Base-by-base conservation (phyloP, 2,888 invertebrate species). In the Melitaea athalia region DNA sequence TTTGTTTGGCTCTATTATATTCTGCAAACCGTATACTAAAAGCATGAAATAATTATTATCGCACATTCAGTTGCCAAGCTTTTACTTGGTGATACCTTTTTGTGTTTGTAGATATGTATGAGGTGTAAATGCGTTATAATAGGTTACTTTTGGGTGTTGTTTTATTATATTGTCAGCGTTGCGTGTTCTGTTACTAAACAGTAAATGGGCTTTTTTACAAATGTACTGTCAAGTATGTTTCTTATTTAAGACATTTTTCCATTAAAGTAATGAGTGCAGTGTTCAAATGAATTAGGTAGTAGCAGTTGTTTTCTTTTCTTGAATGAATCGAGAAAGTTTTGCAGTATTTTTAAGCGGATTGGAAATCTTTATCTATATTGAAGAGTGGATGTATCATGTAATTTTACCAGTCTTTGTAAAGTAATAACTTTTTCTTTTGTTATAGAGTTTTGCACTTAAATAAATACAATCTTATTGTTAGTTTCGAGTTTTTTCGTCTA, bases 251-350 rank as follows among this genome's bases (percentile, higher is more conserved):
- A 72, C 62, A 68, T 72, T 69, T 70, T 72, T 57, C 73, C 75
- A 75, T 75, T 75, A 73, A 69, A 70, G 70, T 72, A 75, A 73
- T 70, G 73, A 73, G 73, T 67, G 67, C 67, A 69, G 64, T 38
- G 57, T 57, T 42, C 72, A 73, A 73, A 74, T 72, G 68, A 72
- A 73, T n/a, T n/a, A n/a, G n/a, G 72, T 71, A 70, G 66, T 64
- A 17, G 38, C n/a, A 15, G 57, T 24, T 63, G 59, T 55, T 66
- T 66, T 55, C 61, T 59, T 65, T 38, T 49, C 43, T 43, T 14
- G 43, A 61, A 60, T 15, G 12, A 65, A 53, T 53, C 15, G 57
- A 52, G 31, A 45, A 65, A 50, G 31, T 61, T 60, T 52, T 52
- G 52, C 60, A 45, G 53, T 60, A 15, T 57, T 57, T 57, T 57